These are phyloP conservation scores for Centropus bengalensis DNA, from an alignment of 2,113 vertebrate genomes.

Conservation along the genomic window DNA sequence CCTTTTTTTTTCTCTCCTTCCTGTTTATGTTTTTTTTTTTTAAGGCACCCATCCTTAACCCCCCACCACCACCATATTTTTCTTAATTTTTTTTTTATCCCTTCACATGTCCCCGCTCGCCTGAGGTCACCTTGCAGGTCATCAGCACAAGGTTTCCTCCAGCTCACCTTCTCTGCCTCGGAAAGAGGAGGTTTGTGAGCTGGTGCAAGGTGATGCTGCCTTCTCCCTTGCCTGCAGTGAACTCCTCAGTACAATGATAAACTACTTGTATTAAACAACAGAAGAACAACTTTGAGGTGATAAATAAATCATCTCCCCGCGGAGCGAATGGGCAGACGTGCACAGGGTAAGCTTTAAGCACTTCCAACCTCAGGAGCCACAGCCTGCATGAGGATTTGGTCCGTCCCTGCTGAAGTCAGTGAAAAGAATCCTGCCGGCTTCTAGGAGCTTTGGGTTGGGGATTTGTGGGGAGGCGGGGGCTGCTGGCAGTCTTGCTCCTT, in stretches of 20 bases:
- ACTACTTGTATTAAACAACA: conserved; percentile 52
- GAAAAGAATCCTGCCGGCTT: not conserved
- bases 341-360: not conserved
- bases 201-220: conserved; percentile 10
- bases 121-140: not conserved
- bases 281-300: conserved; percentile 42
- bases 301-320: conserved; percentile 35
- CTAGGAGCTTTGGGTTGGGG: not conserved
- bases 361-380: conserved; percentile 29
- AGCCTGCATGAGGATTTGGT: not conserved
- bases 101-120: not conserved
- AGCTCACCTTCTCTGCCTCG: not conserved
- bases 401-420: not conserved
- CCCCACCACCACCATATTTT: not conserved
- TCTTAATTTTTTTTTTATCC: not conserved
- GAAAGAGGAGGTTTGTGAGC: not conserved
- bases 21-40: not conserved
- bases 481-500: not conserved
- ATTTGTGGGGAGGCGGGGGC: not conserved
- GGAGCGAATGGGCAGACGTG: not conserved
- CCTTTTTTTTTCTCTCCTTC: not conserved
- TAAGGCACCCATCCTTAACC: not conserved
- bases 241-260: conserved; percentile 62
- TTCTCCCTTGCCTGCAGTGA: conserved; percentile 52
- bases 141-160: not conserved